Evolutionary conservation across 2,113 vertebrate genomes (phyloP), one percentile per base, ranked within the genome.

Genomic region (Sylvilagus bachmani): DNA sequence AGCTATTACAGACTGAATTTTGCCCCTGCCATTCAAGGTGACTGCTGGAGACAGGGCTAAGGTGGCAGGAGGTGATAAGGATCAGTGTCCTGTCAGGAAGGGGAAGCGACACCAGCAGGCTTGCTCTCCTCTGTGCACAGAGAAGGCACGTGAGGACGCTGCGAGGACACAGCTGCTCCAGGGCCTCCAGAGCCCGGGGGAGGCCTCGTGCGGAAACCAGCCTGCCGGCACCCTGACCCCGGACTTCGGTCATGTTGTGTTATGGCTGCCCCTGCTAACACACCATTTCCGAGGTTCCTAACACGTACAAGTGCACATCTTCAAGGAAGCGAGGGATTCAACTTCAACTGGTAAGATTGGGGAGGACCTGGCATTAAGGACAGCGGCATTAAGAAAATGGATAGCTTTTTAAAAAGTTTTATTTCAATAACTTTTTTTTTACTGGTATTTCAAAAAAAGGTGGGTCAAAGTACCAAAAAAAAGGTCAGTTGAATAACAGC

Each of bases 381-480:
- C 14, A 62, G 9, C 4, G 55, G 86, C 31, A 58, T 36, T 0
- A 55, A 87, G 31, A 62, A 38, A 83, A 25, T 0, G 51, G 89
- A 74, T 96, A 91, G 95, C 96, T 98, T 98, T 95, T 96, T 97
- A 97, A 98, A 99, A 98, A 99, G 98, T 98, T 99, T 99, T 99
- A 99, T 99, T 99, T 99, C 98, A 99, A 99, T 98, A 98, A 99
- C 98, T 98, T 98, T 98, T 97, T 97, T 98, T 98, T 98, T 98
- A 98, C 98, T 97, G 85, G 97, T 99, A 98, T 99, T 98, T 98
- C 98, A 99, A 99, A 99, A 99, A 98, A 99, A 98, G 96, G 96
- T 92, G 98, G 98, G 97, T 91, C 92, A 97, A 99, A 99, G 99
- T 99, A 99, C 99, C 99, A 99, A 99, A 99, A 99, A 99, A 99